A percentile compares a stretch with the other conserved stretches of the same genome.
These are phyloP conservation scores for Numenius arquata DNA, from an alignment of 2,113 vertebrate genomes.

Conservation along the genomic window DNA sequence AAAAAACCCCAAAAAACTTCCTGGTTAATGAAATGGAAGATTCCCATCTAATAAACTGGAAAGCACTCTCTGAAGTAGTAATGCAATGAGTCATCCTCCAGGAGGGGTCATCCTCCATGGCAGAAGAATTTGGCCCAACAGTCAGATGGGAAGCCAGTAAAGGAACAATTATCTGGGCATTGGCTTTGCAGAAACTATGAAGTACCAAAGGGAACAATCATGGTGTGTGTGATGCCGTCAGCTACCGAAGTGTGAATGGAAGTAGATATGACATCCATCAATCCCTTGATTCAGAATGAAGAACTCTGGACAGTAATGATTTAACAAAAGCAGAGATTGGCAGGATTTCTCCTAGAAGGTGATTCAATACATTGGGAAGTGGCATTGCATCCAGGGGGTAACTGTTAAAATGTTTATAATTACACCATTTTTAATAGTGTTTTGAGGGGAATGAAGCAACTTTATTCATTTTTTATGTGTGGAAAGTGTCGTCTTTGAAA, in stretches of 20 bases:
- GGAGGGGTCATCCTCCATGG: background rate
- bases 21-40: background rate
- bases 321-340: background rate
- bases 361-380: background rate
- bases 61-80: background rate
- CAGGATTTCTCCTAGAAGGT: background rate
- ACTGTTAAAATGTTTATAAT: background rate
- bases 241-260: background rate
- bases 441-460: background rate
- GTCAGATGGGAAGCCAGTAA: background rate
- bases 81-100: background rate
- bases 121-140: background rate
- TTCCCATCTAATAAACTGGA: background rate
- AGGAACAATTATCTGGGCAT: background rate
- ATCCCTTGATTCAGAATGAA: background rate
- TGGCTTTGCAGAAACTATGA: background rate
- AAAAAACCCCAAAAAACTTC: background rate
- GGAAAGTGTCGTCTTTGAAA: background rate
- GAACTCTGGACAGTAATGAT: background rate
- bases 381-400: too few relatives aligned
- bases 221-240: accelerated
- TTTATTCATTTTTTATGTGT: background rate
- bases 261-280: background rate
- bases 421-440: background rate
- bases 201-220: background rate